phyloP scores from a whole-genome alignment of 2,888 invertebrate species.

The Parnassius smintheus region DNA sequence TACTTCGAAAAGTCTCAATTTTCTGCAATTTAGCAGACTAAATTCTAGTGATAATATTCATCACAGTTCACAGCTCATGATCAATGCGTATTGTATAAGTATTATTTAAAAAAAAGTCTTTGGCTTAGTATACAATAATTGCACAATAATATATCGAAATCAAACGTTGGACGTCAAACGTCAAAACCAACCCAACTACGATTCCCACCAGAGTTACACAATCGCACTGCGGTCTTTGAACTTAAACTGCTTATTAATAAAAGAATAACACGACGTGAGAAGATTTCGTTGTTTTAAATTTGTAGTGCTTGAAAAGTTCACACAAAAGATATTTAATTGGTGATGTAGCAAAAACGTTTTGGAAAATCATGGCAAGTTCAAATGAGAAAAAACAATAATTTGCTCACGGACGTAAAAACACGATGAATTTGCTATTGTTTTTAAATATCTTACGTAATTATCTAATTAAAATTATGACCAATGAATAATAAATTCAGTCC shows the following conservation, averaged over 20 bases:
- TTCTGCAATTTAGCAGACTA: too few relatives aligned
- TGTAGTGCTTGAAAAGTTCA: slow-evolving; percentile 12
- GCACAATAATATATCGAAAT: too few relatives aligned
- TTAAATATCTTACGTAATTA: too few relatives aligned
- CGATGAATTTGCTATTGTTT: background rate
- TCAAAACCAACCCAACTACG: too few relatives aligned
- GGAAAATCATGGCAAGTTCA: background rate
- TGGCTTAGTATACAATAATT: background rate
- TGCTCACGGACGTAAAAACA: background rate
- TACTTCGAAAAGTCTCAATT: too few relatives aligned
- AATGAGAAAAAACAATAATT: background rate
- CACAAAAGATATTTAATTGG: background rate
- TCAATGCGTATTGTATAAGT: too few relatives aligned
- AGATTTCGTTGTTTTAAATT: background rate
- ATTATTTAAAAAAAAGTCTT: too few relatives aligned
- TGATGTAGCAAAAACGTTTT: background rate
- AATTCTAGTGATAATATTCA: too few relatives aligned
- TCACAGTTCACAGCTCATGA: too few relatives aligned
- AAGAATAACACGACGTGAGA: background rate
- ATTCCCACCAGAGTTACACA: too few relatives aligned
- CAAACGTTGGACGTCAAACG: too few relatives aligned
- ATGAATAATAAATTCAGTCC: background rate
- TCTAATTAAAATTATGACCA: background rate
- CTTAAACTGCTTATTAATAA: background rate
- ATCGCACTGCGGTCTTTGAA: background rate